Conservation (phyloP, 2,888 invertebrate genomes). For the Hirtodrosophila histrioides region DNA sequence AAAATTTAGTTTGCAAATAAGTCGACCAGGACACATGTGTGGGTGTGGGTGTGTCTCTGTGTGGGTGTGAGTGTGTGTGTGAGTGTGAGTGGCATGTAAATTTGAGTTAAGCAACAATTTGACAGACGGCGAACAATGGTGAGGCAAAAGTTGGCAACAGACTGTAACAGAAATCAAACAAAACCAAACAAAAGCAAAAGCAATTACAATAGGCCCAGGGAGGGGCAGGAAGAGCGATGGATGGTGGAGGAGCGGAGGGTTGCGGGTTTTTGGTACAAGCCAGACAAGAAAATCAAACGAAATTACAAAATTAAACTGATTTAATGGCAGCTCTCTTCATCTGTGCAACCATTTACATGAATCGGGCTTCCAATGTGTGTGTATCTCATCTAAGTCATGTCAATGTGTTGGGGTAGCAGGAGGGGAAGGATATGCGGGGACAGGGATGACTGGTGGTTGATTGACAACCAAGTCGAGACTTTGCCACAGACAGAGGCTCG, state of each 20-base stretch:
- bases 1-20: constrained; percentile 73
- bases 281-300: constrained; percentile 67
- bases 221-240: neutral
- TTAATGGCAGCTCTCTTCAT: constrained; percentile 55
- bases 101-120: constrained; percentile 58
- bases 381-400: constrained; percentile 57
- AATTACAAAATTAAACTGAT: constrained; percentile 77
- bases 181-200: constrained; percentile 65
- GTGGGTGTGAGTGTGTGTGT: constrained; percentile 18
- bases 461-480: constrained; percentile 61
- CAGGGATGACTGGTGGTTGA: constrained; percentile 49
- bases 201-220: constrained; percentile 61
- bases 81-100: constrained; percentile 50
- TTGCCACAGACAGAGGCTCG: constrained; percentile 48
- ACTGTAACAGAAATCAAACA: constrained; percentile 64
- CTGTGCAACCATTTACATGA: constrained; percentile 44
- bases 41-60: constrained; percentile 6
- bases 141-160: constrained; percentile 51
- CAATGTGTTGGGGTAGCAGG: constrained; percentile 44
- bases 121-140: constrained; percentile 62
- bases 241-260: neutral
- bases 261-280: neutral
- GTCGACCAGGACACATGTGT: constrained; percentile 32
- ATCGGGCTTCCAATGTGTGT: constrained; percentile 15
- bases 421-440: neutral